These are phyloP conservation scores for Micronycteris hirsuta DNA, from an alignment of 2,113 vertebrate species.

Conservation along the genomic window DNA sequence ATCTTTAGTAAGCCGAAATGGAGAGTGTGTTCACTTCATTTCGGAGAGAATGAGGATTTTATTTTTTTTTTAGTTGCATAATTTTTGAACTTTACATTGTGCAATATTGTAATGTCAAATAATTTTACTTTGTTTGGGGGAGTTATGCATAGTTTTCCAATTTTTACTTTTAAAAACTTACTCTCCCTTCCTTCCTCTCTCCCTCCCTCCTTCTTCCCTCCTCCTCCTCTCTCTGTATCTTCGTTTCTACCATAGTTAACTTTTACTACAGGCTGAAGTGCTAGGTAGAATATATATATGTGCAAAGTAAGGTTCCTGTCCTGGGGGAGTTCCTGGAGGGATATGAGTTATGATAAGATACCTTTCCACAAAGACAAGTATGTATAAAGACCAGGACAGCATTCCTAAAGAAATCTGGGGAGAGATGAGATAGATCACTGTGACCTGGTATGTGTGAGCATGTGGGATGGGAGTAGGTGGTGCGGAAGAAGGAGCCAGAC, in stretches of 20 bases:
- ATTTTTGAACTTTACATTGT: background rate
- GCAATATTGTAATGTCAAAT: background rate
- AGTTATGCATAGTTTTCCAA: background rate
- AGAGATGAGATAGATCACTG: background rate
- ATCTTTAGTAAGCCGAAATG: background rate
- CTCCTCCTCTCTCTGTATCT: no score
- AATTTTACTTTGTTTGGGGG: background rate
- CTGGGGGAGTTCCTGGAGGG: background rate
- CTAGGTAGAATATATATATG: background rate
- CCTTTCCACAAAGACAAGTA: background rate
- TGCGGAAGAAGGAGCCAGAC: background rate
- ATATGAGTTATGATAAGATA: background rate
- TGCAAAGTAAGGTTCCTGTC: background rate
- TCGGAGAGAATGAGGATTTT: background rate
- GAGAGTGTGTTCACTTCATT: background rate
- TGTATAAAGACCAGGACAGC: background rate
- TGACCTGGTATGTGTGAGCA: background rate
- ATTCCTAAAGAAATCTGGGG: background rate
- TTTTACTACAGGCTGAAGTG: background rate
- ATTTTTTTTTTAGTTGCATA: background rate
- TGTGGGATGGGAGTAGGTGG: background rate
- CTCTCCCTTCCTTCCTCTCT: background rate
- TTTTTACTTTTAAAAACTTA: background rate
- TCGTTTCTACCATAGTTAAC: background rate
- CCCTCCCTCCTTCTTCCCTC: rapidly evolving